These are phyloP conservation scores for Edolisoma coerulescens DNA, from an alignment of 2,113 vertebrate species.

Conservation along the genomic window DNA sequence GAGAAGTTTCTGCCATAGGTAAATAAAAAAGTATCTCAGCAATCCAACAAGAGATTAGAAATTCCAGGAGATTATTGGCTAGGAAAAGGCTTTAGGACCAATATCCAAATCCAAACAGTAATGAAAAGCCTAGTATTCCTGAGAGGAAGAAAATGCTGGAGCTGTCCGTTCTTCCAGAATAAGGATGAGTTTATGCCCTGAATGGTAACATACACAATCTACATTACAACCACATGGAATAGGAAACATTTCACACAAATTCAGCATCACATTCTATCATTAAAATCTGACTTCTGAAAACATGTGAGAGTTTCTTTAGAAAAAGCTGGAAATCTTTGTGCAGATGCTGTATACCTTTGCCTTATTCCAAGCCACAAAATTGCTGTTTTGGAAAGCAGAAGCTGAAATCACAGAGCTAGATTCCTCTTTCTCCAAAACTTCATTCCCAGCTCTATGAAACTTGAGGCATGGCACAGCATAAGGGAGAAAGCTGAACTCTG, in stretches of 20 bases:
- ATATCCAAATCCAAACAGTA: not conserved
- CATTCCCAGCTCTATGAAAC: not conserved
- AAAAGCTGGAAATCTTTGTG: not conserved
- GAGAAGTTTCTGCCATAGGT: not conserved
- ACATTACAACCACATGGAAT: not conserved
- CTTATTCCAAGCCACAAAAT: not conserved
- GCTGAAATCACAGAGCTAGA: not conserved
- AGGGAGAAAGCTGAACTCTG: not conserved
- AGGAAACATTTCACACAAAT: not conserved
- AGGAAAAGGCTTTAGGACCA: not conserved
- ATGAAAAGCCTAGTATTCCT: not conserved
- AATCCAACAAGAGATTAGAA: not conserved
- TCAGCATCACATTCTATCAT: not conserved
- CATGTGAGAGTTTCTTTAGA: not conserved
- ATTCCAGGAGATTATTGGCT: not conserved
- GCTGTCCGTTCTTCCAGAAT: not conserved
- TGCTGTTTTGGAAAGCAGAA: not conserved
- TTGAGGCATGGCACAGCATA: not conserved
- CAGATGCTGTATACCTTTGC: not conserved
- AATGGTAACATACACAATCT: not conserved
- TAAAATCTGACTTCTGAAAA: not conserved
- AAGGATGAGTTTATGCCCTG: not conserved
- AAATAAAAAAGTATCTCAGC: not conserved
- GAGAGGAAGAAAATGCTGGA: not conserved
- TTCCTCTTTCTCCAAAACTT: not conserved